Conservation (phyloP, 2,797 vertebrate genomes). For the Chiloscyllium punctatum region DNA sequence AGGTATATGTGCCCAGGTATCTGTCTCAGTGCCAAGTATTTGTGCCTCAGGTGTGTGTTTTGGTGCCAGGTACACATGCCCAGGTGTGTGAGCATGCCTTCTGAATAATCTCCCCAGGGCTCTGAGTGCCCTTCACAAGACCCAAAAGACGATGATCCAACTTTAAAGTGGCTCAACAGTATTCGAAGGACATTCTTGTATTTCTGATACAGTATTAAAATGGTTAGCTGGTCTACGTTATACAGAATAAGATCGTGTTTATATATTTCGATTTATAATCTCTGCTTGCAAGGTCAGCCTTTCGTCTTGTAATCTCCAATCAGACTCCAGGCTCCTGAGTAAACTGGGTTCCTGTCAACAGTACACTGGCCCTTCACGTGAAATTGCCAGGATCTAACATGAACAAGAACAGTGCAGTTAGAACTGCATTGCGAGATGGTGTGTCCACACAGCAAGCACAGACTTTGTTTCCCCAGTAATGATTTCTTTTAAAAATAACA, state of each 20-base stretch:
- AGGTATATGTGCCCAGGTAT: background rate
- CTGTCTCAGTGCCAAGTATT: too few relatives aligned
- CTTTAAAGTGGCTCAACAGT: background rate
- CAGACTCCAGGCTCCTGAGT: background rate
- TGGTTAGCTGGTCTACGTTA: background rate
- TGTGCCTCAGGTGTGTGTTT: background rate
- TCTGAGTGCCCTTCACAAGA: background rate
- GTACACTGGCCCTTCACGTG: background rate
- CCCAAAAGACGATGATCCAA: background rate
- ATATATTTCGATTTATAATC: background rate
- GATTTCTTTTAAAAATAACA: background rate
- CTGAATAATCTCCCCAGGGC: too few relatives aligned
- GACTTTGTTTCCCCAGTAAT: background rate
- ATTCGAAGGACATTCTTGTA: background rate
- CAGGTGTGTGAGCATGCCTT: background rate
- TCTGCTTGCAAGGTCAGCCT: too few relatives aligned
- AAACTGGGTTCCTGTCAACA: background rate
- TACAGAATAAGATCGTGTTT: background rate
- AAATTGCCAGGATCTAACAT: background rate
- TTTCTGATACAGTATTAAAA: conserved; percentile 16
- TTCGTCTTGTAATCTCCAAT: background rate
- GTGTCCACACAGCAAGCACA: background rate
- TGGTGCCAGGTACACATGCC: background rate
- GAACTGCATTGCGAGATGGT: background rate
- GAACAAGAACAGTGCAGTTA: background rate